These are phyloP conservation scores for Nyctibius bracteatus DNA, from an alignment of 2,113 vertebrate genomes.

Conservation along the genomic window DNA sequence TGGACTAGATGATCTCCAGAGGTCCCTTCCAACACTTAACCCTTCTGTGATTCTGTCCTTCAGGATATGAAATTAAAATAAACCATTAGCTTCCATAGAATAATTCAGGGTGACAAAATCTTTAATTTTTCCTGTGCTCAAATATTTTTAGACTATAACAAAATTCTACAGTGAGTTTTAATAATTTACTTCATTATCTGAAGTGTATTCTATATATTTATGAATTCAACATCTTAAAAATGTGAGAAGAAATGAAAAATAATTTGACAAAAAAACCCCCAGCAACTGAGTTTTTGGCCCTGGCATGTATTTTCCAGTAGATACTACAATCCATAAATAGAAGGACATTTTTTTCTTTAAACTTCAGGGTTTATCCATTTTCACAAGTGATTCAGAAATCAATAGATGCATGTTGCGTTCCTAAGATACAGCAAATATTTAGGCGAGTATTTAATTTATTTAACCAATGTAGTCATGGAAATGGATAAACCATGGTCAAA, in stretches of 20 bases:
- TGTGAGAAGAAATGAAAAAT: not conserved
- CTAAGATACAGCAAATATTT: not conserved
- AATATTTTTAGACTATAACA: not conserved
- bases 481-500: not conserved
- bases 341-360: not conserved
- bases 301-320: not conserved
- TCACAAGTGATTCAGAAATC: not conserved
- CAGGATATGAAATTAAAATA: not conserved
- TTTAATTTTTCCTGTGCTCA: not conserved
- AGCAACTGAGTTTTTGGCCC: not conserved
- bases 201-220: not conserved
- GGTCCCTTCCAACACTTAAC: too few relatives aligned
- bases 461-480: not conserved
- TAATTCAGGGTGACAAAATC: not conserved
- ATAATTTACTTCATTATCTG: not conserved
- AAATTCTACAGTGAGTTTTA: not conserved
- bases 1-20: too few relatives aligned
- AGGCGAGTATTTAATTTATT: not conserved
- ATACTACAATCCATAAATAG: not conserved
- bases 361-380: not conserved
- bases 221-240: not conserved
- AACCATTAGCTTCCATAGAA: not conserved
- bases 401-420: not conserved
- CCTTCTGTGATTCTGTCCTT: not conserved
- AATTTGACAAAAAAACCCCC: rapidly evolving